Percentiles rank a stretch among this genome's conserved stretches.
Evolutionary conservation across 2,797 vertebrate species (phyloP).

Genomic region (Carapus acus): DNA sequence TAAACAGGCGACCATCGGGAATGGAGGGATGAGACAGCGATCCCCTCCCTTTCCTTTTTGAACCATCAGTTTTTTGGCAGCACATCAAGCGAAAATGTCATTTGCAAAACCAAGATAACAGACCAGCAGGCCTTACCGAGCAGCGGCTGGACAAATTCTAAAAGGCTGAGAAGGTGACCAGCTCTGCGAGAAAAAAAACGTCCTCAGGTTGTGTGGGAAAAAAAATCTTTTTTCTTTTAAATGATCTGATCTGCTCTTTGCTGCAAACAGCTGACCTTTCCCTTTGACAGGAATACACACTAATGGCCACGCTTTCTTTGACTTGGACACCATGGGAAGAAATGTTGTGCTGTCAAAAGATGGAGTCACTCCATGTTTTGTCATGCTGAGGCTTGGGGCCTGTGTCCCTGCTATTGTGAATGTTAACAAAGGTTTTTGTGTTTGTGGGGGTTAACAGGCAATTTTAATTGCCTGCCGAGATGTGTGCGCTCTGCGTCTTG

Average conservation of each 20-base stretch:
- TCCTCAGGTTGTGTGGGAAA: too few relatives aligned
- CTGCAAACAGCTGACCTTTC: conserved; percentile 52
- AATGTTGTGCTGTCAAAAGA: conserved; percentile 7
- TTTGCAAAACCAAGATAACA: conserved; percentile 49
- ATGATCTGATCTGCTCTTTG: conserved; percentile 16
- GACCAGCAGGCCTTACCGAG: conserved; percentile 21
- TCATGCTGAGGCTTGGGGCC: conserved; percentile 37
- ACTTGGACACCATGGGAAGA: conserved; percentile 36
- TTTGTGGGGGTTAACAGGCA: conserved; percentile 42
- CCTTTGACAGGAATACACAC: conserved; percentile 34
- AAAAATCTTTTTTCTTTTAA: not conserved
- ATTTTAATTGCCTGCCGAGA: conserved; percentile 57
- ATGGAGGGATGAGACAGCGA: conserved; percentile 31
- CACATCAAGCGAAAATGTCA: conserved; percentile 20
- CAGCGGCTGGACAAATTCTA: conserved; percentile 14
- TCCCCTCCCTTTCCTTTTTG: conserved; percentile 26
- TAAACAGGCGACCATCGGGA: conserved; percentile 34
- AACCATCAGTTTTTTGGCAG: conserved; percentile 39
- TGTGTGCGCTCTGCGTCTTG: conserved; percentile 4
- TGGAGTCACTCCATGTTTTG: conserved; percentile 42
- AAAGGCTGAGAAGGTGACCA: not conserved
- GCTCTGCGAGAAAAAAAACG: too few relatives aligned
- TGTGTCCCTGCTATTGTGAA: conserved; percentile 43
- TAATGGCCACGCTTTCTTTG: conserved; percentile 47
- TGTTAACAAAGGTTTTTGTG: conserved; percentile 50